A percentile compares a stretch with the other conserved stretches of the same genome.
phyloP scores from a whole-genome alignment of 2,888 invertebrate species.

The Eudasyphora cyanicolor region DNA sequence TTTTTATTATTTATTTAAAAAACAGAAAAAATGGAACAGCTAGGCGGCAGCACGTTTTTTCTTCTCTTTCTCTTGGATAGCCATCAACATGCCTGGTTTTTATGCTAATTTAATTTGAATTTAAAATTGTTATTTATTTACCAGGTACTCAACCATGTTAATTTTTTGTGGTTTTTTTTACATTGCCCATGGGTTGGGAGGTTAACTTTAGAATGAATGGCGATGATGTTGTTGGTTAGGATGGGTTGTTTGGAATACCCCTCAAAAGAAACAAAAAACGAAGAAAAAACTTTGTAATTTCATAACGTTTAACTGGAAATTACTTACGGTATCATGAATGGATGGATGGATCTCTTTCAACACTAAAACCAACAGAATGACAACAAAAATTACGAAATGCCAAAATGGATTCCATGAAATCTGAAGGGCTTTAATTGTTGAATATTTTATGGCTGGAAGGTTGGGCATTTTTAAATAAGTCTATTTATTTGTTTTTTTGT shows the following conservation, averaged over 20 bases:
- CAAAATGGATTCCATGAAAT: background rate
- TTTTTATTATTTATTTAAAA: conserved; percentile 7
- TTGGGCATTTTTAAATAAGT: too few species aligned
- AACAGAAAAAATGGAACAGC: background rate
- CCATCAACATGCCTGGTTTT: conserved; percentile 36
- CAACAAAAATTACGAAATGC: background rate
- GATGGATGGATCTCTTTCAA: background rate
- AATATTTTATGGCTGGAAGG: background rate
- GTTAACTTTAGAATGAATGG: background rate
- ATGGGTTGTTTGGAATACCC: background rate
- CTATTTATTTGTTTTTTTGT: too few species aligned
- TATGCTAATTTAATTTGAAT: conserved; percentile 55
- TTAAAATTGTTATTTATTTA: conserved; percentile 58
- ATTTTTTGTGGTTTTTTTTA: conserved; percentile 43
- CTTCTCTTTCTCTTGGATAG: too few species aligned
- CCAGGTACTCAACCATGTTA: conserved; percentile 54
- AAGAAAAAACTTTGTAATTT: background rate
- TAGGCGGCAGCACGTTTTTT: background rate
- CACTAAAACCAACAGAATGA: background rate
- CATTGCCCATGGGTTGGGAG: background rate
- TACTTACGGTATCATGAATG: background rate
- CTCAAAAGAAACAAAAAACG: background rate
- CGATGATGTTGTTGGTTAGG: background rate
- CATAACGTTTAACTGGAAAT: conserved; percentile 15
- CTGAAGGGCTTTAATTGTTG: background rate